Conservation (phyloP, 2,113 vertebrate genomes). For the Notarius lentiginosus region DNA sequence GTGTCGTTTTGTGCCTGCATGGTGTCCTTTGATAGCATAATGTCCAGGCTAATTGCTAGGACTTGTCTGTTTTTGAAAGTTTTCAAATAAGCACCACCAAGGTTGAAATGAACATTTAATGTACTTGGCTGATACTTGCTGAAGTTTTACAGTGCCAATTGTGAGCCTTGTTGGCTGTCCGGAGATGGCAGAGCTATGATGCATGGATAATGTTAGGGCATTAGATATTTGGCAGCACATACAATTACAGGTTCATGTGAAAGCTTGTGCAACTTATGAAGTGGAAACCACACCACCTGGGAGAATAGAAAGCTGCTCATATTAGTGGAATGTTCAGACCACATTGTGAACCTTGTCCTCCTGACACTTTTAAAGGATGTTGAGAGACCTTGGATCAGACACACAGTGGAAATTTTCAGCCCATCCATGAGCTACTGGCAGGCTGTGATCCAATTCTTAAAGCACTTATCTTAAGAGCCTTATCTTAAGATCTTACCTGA, state of each 20-base stretch:
- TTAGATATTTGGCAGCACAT: background rate
- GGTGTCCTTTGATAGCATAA: background rate
- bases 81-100: background rate
- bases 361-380: background rate
- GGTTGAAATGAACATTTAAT: background rate
- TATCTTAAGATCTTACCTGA: background rate
- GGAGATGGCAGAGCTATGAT: background rate
- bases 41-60: background rate
- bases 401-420: background rate
- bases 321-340: background rate
- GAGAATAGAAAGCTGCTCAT: background rate
- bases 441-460: background rate
- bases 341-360: background rate
- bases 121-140: background rate
- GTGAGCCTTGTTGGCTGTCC: background rate
- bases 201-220: background rate
- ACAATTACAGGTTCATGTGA: constrained; percentile 1
- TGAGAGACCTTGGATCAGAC: background rate
- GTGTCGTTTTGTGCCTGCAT: background rate
- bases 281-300: background rate
- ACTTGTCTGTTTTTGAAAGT: background rate
- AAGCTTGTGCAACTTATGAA: background rate
- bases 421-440: background rate
- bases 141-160: background rate
- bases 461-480: no score